Base-by-base conservation (phyloP, 1,140 invertebrate genomes). In the Acromyrmex heyeri region DNA sequence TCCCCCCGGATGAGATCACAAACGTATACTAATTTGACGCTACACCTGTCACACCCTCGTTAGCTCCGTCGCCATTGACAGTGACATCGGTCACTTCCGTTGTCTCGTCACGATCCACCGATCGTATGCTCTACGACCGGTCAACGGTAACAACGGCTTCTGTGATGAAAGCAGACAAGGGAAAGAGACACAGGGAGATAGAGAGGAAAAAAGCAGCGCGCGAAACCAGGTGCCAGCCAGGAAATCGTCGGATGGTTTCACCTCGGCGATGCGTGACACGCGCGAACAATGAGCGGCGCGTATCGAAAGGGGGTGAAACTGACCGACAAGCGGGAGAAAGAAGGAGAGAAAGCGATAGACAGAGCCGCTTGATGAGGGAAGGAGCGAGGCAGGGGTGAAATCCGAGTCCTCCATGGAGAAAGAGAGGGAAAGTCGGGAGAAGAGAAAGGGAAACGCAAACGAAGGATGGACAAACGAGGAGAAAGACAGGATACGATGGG, bases 171-270 rank as follows among this genome's bases (percentile, higher is more conserved):
- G 59, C 27, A 7, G 48, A 21, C 76, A 16, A 64, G 34, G 34
- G 85, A 69, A 48, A 78, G 75, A 82, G 55, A 78, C n/a, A 79
- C n/a, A 70, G 48, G 55, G 18, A 69, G 75, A 62, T 7, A 70
- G 34, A 67, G 59, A 87, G 87, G 81, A 81, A 79, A 86, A 91
- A 93, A 92, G 90, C 55, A 75, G 38, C 83, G 89, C 91, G 89
- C 83, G 91, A 88, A 93, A 92, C 90, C 92, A 91, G 91, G 93
- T 93, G 92, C 73, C 89, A 89, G 89, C 87, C 88, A 91, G 91
- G 91, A 93, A 94, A 94, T 93, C 92, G 92, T 93, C 92, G 89
- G 89, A 93, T 87, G 91, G 93, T 93, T 94, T 94, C 91, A 85
- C 91, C 91, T 92, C 88, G 91, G 70, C 90, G 92, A 92, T 93